phyloP scores from a whole-genome alignment of 2,797 vertebrate genomes.

The Muraenolepis orangiensis region DNA sequence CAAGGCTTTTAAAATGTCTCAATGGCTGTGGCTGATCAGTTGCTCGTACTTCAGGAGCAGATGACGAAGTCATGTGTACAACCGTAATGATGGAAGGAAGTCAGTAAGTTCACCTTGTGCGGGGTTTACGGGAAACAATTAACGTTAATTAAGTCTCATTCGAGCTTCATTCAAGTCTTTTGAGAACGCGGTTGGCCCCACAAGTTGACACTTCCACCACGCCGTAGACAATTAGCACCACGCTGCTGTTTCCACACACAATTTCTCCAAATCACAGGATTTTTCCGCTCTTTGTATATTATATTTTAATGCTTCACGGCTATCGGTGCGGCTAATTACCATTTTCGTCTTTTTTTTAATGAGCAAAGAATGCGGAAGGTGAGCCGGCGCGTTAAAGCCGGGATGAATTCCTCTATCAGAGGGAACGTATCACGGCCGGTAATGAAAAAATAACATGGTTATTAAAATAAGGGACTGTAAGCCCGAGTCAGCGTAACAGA shows the following conservation, averaged over 20 bases:
- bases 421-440: constrained; percentile 26
- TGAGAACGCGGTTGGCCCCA: neutral
- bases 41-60: no score
- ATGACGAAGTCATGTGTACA: no score
- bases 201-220: neutral
- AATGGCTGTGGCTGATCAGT: no score
- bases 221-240: no score
- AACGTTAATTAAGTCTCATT: neutral
- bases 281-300: no score
- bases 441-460: neutral
- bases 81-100: neutral
- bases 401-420: neutral
- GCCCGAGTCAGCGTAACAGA: neutral
- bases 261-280: neutral
- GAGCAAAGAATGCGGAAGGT: neutral
- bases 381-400: neutral
- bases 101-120: neutral
- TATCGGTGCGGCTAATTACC: neutral
- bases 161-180: neutral
- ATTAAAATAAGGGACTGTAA: neutral
- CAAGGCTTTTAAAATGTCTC: no score
- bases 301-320: no score
- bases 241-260: no score
- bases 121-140: no score
- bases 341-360: no score